Base-by-base conservation (phyloP, 2,888 invertebrate species). In the Eupithecia insigniata region DNA sequence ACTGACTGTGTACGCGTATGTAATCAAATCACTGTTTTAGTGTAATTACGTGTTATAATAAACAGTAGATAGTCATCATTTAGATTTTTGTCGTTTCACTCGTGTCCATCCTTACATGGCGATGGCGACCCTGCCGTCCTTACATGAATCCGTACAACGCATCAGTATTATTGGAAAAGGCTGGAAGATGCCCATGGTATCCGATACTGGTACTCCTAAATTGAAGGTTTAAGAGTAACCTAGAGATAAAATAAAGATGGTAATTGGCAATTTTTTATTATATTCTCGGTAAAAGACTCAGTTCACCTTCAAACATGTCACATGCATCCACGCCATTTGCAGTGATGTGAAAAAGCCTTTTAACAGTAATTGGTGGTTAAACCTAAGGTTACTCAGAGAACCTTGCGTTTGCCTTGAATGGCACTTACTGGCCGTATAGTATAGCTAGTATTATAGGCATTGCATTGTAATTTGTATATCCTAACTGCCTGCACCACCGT, bases 321-420 rank as follows among this genome's bases (percentile, higher is more conserved):
- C 61, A 62, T 55, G 58, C 72, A 65, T 74, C 61, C 34, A 71
- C 62, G 28, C 32, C 51, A 70, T 73, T 70, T 71, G 72, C 66
- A 68, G 66, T 69, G 71, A 74, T 71, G 68, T 74, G 60, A 72
- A 69, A 70, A 72, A 60, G 66, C 67, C 66, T 71, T 65, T 65
- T 68, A 62, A 67, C 68, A 58, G 67, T 76, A 76, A 74, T 73
- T 72, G 76, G 72, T 78, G 46, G 65, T 69, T 76, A 70, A 69
- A 62, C 66, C 71, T 76, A 77, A 75, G 77, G 77, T 78, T 74
- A 39, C 2, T 34, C 75, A 76, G 75, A 67, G 76, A 83, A 81
- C 85, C 85, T 86, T 84, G 84, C 70, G 67, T 68, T 80, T 81
- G 72, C 83, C 82, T 84, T 83, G 83, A 79, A 81, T 81, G 12